phyloP scores from a whole-genome alignment of 2,888 invertebrate species.

The Eupithecia abbreviata region DNA sequence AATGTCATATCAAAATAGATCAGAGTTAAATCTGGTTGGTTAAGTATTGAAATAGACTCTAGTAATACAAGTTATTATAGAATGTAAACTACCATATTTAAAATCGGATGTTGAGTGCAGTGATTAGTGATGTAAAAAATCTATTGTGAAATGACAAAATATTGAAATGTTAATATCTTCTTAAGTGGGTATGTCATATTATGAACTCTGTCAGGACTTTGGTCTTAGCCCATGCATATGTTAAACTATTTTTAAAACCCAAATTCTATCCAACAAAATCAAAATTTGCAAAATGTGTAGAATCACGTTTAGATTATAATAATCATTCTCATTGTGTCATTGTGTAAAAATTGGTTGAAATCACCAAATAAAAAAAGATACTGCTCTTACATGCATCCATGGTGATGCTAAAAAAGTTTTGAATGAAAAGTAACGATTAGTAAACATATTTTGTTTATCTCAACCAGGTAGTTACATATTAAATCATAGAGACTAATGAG shows the following conservation, averaged over 20 bases:
- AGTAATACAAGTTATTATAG: constrained; percentile 1
- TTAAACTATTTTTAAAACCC: neutral
- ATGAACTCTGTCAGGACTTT: neutral
- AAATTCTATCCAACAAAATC: neutral
- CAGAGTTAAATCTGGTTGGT: constrained; percentile 38
- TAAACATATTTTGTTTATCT: neutral
- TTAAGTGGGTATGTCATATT: neutral
- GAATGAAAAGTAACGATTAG: neutral
- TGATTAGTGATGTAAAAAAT: neutral
- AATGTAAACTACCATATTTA: neutral
- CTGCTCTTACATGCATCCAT: too few relatives aligned
- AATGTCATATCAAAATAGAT: constrained; percentile 27
- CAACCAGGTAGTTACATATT: too few relatives aligned
- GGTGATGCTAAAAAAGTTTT: neutral
- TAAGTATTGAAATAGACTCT: constrained; percentile 22
- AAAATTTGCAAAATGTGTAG: neutral
- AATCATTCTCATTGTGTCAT: too few relatives aligned
- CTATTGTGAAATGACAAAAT: neutral
- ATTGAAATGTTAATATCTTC: neutral
- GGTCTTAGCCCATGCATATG: neutral
- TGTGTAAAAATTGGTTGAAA: neutral
- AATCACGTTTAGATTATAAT: too few relatives aligned
- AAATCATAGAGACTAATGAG: too few relatives aligned
- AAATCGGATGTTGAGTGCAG: neutral
- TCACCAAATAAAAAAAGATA: neutral